phyloP scores from a whole-genome alignment of 2,797 vertebrate genomes.

The Acrocephalus scirpaceus region DNA sequence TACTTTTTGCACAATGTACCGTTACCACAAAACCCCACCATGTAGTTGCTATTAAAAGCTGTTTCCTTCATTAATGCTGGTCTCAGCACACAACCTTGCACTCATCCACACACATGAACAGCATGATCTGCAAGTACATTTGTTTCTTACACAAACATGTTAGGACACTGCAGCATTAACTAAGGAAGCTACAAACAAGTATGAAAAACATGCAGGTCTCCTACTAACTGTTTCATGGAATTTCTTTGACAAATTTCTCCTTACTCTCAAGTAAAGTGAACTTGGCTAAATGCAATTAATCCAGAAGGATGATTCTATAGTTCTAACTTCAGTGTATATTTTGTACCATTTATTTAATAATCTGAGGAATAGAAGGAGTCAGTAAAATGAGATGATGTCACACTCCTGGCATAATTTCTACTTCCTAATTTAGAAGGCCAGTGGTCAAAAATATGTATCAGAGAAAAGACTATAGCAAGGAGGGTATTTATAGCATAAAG shows the following conservation, averaged over 20 bases:
- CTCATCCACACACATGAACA: fast-evolving
- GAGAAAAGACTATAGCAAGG: neutral
- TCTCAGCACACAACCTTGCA: neutral
- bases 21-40: neutral
- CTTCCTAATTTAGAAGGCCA: neutral
- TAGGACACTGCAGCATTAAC: neutral
- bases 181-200: neutral
- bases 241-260: neutral
- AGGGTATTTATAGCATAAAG: neutral
- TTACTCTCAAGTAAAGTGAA: neutral
- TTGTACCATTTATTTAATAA: neutral
- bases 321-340: neutral
- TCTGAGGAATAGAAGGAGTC: neutral
- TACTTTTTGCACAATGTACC: neutral
- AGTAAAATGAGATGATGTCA: neutral
- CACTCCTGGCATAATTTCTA: neutral
- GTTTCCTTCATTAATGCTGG: neutral
- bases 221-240: neutral
- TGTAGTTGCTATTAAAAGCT: neutral
- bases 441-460: neutral
- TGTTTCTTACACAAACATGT: fast-evolving
- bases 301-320: neutral
- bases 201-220: neutral
- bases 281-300: neutral
- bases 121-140: neutral